Conservation (phyloP, 1,140 invertebrate species). For the Heliothis subflexa region DNA sequence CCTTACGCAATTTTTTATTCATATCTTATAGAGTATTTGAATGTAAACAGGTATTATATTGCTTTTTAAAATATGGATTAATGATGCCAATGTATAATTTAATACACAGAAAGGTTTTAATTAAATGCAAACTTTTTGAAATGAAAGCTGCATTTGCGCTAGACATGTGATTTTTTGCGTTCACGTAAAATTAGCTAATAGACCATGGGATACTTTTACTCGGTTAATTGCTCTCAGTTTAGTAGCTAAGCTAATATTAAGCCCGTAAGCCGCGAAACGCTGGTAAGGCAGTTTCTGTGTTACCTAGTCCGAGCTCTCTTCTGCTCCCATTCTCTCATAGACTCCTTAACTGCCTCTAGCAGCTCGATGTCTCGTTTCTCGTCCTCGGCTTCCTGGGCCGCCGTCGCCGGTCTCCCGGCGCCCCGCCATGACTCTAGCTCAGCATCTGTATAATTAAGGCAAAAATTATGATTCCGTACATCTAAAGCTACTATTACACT, state of each 20-base stretch:
- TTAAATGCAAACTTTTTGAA: too few species aligned
- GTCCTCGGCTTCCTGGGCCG: conserved; percentile 85
- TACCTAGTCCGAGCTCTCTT: conserved; percentile 79
- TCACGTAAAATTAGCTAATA: too few species aligned
- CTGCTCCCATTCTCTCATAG: conserved; percentile 87
- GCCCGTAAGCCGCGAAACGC: background rate
- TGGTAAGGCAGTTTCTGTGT: background rate
- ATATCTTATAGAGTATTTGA: background rate
- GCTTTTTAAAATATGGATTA: background rate
- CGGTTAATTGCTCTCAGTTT: background rate
- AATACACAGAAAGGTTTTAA: background rate
- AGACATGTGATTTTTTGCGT: too few species aligned
- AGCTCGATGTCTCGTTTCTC: conserved; percentile 88
- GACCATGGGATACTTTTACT: too few species aligned
- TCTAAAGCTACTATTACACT: too few species aligned
- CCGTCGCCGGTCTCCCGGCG: conserved; percentile 70
- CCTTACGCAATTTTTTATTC: background rate
- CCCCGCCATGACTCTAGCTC: conserved; percentile 79
- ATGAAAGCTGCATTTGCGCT: too few species aligned
- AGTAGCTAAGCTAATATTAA: too few species aligned
- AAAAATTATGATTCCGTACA: background rate
- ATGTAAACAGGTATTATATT: background rate
- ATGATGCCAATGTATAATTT: background rate
- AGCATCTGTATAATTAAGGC: conserved; percentile 65
- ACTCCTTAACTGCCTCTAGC: conserved; percentile 87